These are phyloP conservation scores for Eristalis tenax DNA, from an alignment of 2,888 invertebrate species.

Conservation along the genomic window DNA sequence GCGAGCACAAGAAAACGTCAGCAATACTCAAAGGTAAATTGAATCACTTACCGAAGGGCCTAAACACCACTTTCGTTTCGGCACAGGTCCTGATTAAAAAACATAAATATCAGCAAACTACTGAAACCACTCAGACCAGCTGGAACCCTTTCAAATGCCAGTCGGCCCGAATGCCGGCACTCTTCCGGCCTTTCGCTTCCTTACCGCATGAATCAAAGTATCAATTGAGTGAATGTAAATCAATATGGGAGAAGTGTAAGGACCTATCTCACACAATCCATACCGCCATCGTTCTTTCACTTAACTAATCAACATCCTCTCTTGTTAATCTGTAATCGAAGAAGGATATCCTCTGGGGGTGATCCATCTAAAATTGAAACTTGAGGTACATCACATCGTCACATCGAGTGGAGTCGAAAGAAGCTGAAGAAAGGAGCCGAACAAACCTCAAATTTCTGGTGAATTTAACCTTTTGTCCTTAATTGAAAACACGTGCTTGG, in stretches of 20 bases:
- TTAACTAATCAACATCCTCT: conserved; percentile 36
- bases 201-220: conserved; percentile 11
- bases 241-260: neutral
- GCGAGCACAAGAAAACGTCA: neutral
- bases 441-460: conserved; percentile 42
- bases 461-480: conserved; percentile 57
- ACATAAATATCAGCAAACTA: neutral
- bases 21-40: neutral
- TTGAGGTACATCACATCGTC: conserved; percentile 1
- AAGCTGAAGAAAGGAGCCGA: conserved; percentile 7
- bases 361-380: conserved; percentile 50
- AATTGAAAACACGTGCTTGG: conserved; percentile 60
- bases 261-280: conserved; percentile 28
- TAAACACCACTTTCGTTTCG: neutral
- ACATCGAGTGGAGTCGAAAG: neutral
- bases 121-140: neutral
- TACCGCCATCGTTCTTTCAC: conserved; percentile 7
- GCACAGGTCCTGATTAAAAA: neutral
- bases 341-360: neutral
- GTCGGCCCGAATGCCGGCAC: neutral
- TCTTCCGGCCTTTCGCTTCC: neutral
- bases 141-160: conserved; percentile 1
- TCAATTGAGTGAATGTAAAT: conserved; percentile 36
- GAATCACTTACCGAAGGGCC: neutral
- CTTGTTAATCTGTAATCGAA: conserved; percentile 37